Evolutionary conservation across 2,888 invertebrate genomes (phyloP), one percentile per base, ranked within the genome.

Genomic region (Phengaris alcon): DNA sequence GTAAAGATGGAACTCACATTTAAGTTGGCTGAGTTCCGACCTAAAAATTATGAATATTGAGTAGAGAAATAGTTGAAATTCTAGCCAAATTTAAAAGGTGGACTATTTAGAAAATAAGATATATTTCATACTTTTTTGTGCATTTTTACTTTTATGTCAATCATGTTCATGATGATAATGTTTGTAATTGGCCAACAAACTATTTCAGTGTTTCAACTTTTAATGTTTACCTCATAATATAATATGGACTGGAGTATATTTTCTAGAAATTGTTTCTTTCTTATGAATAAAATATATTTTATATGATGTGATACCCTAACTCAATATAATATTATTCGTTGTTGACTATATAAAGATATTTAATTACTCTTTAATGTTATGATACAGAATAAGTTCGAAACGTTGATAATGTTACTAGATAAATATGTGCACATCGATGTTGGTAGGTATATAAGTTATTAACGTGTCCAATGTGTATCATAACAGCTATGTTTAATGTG

Each of bases 391-490:
- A 64, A 64, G 22, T 35, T 64, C 64, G 35, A 64, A 64, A 35
- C 64, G 35, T 64, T 64, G 64, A 64, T 64, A 64, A 35, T 64
- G 64, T 64, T 10, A 9, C 59, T 59, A 35, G 22, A 22, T 59
- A 54, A n/a, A n/a, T 55, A 55, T 7, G n/a, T 55, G 15, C 35
- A 64, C 35, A 64, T 59, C 59, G 9, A 59, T 59, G 59, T 22
- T 59, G 22, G 35, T 64, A 22, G 22, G 22, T 22, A 64, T 12
- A 64, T 35, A 10, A 35, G 35, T 12, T 35, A 35, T 64, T 64
- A 35, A 35, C 35, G 35, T 64, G 59, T 59, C 59, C 59, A 22
- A 22, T 59, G 22, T 59, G 57, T 22, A 59, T 64, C 22, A 64
- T 35, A 57, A 22, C 4, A 35, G 4, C n/a, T 57, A 9, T 35